A percentile compares a stretch with the other conserved stretches of the same genome.
Conservation (phyloP, 2,888 invertebrate genomes). For the Nephrocerus scutellatus region DNA sequence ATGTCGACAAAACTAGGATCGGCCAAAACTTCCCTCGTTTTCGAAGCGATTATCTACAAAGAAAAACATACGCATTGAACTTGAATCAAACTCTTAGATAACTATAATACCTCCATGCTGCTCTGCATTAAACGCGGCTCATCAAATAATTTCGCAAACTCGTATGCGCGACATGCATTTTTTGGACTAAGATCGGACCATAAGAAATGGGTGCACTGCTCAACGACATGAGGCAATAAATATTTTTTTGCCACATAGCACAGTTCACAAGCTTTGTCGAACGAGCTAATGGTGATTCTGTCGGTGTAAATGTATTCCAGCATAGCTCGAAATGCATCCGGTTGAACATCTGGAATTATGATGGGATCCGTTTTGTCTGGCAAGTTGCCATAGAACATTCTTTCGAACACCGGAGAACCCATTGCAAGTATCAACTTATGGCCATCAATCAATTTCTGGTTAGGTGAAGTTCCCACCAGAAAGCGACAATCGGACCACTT, state of each 20-base stretch:
- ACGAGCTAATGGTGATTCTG: constrained; percentile 68
- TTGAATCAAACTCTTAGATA: background rate
- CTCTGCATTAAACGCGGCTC: constrained; percentile 74
- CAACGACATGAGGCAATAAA: constrained; percentile 75
- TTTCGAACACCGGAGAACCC: constrained; percentile 82
- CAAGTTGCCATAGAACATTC: constrained; percentile 81
- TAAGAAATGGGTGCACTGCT: constrained; percentile 75
- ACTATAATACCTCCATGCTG: constrained; percentile 64
- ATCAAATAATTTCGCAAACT: constrained; percentile 79
- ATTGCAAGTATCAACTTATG: constrained; percentile 77
- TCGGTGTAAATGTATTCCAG: constrained; percentile 81
- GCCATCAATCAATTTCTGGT: constrained; percentile 66
- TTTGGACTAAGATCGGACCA: constrained; percentile 63
- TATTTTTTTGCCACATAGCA: constrained; percentile 86
- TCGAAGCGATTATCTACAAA: constrained; percentile 64
- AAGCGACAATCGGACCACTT: constrained; percentile 81
- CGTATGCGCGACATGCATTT: constrained; percentile 78
- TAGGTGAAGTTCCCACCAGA: constrained; percentile 69
- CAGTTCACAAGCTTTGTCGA: constrained; percentile 79
- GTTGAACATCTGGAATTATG: constrained; percentile 74
- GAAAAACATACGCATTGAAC: constrained; percentile 1
- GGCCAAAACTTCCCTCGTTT: constrained; percentile 67
- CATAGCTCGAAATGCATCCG: constrained; percentile 75
- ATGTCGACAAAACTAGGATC: constrained; percentile 73
- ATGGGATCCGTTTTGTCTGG: constrained; percentile 72